Evolutionary conservation across 2,113 vertebrate species (phyloP), one percentile per base, ranked within the genome.

Genomic region (Caranx ignobilis): DNA sequence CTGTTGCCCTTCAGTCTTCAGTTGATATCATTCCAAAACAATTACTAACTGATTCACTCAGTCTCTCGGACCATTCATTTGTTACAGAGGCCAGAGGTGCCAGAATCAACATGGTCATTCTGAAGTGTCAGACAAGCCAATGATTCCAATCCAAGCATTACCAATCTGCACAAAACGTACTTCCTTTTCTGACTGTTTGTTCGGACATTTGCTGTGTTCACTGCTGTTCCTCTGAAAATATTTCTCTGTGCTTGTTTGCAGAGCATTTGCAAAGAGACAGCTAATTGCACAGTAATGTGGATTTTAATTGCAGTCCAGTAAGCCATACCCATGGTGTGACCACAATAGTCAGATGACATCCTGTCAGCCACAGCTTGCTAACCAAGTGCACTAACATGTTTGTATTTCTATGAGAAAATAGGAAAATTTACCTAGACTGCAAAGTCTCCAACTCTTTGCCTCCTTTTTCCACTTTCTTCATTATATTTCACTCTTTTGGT

Each of bases 291-390:
- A 13, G 41, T 68, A 52, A 80, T 62, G 52, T 81, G 52, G 54
- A 67, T 80, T 86, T 79, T 67, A 52, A 81, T 75, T 83, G 62
- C 63, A 74, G 67, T 72, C 61, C 50, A 54, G 57, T 60, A 69
- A 88, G 60, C 65, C 56, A 77, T 11, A 45, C 73, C 41, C 11
- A 37, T 15, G 19, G 21, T 39, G 13, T 50, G 62, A 71, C 72
- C 35, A 1, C 70, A 56, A 4, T 5, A 66, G 75, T 71, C 57
- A 57, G 54, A 67, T 1, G n/a, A 65, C 47, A 35, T 65, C 34
- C 21, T 52, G 15, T 50, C 18, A 65, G n/a, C 18, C 21, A 19
- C 39, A 63, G 60, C 21, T 15, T 52, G 75, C 39, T 3, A 68
- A 70, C 75, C 3, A 0, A 71, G 16, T 56, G 74, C 21, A 26